Evolutionary conservation across 2,888 invertebrate genomes (phyloP), one percentile per base, ranked within the genome.

Genomic region (Arge pagana): DNA sequence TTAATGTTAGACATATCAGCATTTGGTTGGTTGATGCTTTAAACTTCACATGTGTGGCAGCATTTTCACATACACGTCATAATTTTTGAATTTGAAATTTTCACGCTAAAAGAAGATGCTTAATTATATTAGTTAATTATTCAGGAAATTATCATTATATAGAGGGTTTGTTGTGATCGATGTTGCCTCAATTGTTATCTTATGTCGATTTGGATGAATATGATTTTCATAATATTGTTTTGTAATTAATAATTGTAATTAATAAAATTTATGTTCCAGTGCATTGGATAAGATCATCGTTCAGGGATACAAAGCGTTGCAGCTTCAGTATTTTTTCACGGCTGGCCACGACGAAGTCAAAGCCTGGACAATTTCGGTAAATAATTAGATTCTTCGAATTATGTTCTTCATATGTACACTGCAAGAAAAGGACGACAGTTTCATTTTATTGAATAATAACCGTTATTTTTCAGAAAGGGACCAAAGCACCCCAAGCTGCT

Each of bases 401-500:
- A 8, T 30, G n/a, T 30, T 3, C 7, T 42, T 42, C 1, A 7
- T 30, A 19, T 19, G 8, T 23, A 21, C 24, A 7, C 15, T 15
- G n/a, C 1, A 40, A 5, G 3, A 18, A n/a, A 10, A 1, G 2
- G 2, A 23, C n/a, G 10, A 39, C 11, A 8, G 11, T 55, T 11
- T 10, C 35, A n/a, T 18, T 7, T 2, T 1, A 3, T 5, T 18
- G 19, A 36, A 36, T 16, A 10, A 36, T n/a, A n/a, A n/a, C n/a
- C n/a, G n/a, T 60, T 50, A 43, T 21, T 50, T 77, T 79, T 37
- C 78, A 96, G 92, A 95, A 93, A 87, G 95, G 94, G 52, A 93
- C 96, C 0, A 98, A 97, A 77, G 99, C 99, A 1, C 99, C 99
- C 0, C 96, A 96, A 76, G 99, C 99, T 7, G 99, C 98, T 10